Percentiles rank a stretch among this genome's conserved stretches.
phyloP scores from a whole-genome alignment of 2,113 vertebrate species.

The Syngnathoides biaculeatus region DNA sequence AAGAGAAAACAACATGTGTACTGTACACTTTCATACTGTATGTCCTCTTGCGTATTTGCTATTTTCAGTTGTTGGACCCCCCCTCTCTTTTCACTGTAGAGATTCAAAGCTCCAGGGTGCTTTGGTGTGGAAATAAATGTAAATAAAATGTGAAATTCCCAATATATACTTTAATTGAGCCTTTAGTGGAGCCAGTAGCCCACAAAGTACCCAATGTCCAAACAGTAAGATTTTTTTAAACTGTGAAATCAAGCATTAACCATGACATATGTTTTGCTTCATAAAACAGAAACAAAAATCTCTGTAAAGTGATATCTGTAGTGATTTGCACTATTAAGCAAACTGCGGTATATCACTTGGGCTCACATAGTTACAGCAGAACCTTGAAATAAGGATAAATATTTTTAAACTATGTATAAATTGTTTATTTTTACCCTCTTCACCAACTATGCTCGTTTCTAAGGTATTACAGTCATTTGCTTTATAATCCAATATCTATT shows the following conservation, averaged over 20 bases:
- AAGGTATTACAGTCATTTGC: conserved; percentile 17
- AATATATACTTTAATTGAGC: no score
- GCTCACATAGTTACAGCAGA: neutral
- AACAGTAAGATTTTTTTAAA: neutral
- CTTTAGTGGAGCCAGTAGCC: neutral
- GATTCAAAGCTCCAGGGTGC: no score
- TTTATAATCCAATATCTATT: neutral
- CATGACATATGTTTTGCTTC: neutral
- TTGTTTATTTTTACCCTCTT: neutral
- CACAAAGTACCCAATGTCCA: neutral
- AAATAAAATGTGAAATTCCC: no score
- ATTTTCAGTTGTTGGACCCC: no score
- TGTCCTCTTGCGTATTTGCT: no score
- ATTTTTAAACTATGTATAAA: no score
- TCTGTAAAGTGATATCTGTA: neutral
- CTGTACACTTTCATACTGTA: no score
- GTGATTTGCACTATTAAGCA: neutral
- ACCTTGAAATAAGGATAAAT: no score
- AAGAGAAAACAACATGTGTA: no score
- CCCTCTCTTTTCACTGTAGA: no score
- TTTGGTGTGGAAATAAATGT: no score
- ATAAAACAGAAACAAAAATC: neutral
- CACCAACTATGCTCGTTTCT: neutral
- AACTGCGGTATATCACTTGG: neutral
- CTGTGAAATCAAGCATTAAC: neutral